A percentile compares a stretch with the other conserved stretches of the same genome.
Evolutionary conservation across 1,140 invertebrate species (phyloP).

Genomic region (Gonioctena quinquepunctata): DNA sequence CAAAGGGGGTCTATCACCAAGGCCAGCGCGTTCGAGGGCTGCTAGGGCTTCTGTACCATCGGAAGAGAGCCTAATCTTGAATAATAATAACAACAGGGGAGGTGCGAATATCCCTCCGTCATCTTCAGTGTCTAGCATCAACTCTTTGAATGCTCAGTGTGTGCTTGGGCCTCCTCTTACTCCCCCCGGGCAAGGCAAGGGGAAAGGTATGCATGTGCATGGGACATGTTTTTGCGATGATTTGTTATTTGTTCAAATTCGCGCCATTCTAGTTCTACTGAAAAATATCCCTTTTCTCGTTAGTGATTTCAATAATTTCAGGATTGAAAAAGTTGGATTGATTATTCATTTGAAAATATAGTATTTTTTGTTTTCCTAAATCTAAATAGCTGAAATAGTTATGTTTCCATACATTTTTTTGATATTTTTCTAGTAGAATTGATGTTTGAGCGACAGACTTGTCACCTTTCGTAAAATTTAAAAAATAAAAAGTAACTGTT

Average conservation of each 20-base stretch:
- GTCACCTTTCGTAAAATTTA: no score
- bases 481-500: no score
- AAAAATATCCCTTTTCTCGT: neutral
- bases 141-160: constrained; percentile 50
- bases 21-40: constrained; percentile 59
- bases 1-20: constrained; percentile 61
- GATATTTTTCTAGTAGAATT: no score
- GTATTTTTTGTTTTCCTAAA: no score
- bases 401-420: no score
- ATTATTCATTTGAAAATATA: neutral
- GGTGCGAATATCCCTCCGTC: constrained; percentile 49
- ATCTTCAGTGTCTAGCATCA: constrained; percentile 53
- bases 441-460: no score
- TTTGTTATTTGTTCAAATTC: no score
- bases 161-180: constrained; percentile 47
- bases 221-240: neutral
- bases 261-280: no score
- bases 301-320: neutral
- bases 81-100: constrained; percentile 56
- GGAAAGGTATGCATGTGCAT: constrained; percentile 48
- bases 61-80: constrained; percentile 63
- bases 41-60: constrained; percentile 64
- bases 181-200: constrained; percentile 48
- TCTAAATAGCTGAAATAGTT: no score
- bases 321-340: neutral